Evolutionary conservation across 2,888 invertebrate genomes (phyloP).

Genomic region (Phorcus lineatus): DNA sequence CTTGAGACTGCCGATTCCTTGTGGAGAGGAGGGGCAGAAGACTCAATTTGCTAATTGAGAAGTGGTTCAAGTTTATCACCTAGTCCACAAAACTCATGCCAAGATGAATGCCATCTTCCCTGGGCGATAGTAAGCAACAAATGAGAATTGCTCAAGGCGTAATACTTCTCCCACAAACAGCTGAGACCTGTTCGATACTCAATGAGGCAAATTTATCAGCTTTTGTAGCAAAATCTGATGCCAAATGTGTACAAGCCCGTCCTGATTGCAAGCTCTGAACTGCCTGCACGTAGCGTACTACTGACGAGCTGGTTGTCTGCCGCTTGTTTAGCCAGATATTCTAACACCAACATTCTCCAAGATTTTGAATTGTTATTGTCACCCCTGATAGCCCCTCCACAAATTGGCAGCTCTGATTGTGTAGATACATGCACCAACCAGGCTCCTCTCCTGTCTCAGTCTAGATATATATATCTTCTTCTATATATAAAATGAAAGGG

Average conservation of each 20-base stretch:
- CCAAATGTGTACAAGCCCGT: neutral
- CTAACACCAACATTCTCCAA: no score
- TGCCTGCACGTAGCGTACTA: no score
- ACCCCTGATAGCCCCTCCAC: no score
- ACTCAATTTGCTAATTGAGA: conserved; percentile 13
- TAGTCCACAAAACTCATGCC: neutral
- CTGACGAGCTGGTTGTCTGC: no score
- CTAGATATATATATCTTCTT: no score
- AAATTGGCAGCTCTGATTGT: no score
- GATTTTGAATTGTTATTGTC: neutral
- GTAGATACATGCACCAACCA: no score
- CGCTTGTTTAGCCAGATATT: no score
- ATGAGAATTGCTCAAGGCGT: neutral
- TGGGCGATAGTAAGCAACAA: neutral
- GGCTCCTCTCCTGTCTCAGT: no score
- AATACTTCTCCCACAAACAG: neutral
- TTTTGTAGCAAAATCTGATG: neutral
- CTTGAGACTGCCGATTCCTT: neutral
- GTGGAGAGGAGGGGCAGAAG: neutral
- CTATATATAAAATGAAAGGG: no score
- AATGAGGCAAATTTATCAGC: neutral
- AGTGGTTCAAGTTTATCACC: neutral
- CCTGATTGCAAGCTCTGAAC: neutral
- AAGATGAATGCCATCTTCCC: neutral
- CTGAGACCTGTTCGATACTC: neutral